A percentile compares a stretch with the other conserved stretches of the same genome.
These are phyloP conservation scores for Trogon surrucura DNA, from an alignment of 2,113 vertebrate genomes.

Conservation along the genomic window DNA sequence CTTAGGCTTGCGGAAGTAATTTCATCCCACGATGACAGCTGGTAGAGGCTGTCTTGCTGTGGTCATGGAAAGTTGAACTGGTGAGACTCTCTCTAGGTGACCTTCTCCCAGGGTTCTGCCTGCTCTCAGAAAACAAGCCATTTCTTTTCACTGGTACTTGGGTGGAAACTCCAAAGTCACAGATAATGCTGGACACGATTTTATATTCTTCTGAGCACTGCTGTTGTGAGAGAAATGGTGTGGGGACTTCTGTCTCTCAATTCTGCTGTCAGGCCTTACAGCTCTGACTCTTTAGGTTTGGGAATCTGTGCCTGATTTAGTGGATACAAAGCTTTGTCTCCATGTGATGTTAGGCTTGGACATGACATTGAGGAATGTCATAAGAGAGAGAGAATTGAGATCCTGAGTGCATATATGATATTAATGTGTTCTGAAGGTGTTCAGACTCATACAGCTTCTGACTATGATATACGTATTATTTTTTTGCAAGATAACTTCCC, in stretches of 20 bases:
- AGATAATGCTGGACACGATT: not conserved
- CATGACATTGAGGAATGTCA: not conserved
- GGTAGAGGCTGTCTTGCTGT: not conserved
- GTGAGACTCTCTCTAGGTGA: not conserved
- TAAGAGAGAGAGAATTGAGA: not conserved
- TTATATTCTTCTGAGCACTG: not conserved
- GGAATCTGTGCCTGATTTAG: not conserved
- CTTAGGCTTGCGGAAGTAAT: conserved; percentile 25
- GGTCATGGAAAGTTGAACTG: conserved; percentile 19
- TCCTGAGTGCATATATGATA: not conserved
- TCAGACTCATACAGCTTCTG: not conserved
- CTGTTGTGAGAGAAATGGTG: not conserved
- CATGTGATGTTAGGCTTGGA: not conserved
- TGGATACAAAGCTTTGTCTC: not conserved
- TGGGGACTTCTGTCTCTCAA: not conserved
- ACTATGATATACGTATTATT: not conserved
- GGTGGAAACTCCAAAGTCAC: not conserved
- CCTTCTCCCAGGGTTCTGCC: not conserved
- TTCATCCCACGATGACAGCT: conserved; percentile 47
- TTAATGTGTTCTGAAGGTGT: not conserved
- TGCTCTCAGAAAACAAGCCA: not conserved
- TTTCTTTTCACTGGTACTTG: not conserved
- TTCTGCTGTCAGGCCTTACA: not conserved
- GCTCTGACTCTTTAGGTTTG: not conserved
- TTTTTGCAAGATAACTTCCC: not conserved